These are phyloP conservation scores for Chironomus tepperi DNA, from an alignment of 1,140 invertebrate genomes.

Conservation along the genomic window DNA sequence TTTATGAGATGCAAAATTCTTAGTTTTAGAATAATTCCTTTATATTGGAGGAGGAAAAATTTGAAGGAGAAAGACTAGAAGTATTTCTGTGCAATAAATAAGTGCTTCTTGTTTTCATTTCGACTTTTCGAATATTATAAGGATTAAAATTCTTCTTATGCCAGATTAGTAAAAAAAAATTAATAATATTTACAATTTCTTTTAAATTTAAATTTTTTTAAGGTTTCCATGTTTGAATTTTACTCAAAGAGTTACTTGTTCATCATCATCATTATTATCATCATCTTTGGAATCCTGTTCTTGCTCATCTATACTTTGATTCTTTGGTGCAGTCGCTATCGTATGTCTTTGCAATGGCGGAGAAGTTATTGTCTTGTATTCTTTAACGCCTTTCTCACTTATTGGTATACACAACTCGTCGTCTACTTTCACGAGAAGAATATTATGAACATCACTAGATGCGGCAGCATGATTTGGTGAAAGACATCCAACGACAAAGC, in stretches of 20 bases:
- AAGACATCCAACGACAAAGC: conserved; percentile 85
- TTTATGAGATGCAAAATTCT: no score
- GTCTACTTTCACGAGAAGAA: conserved; percentile 85
- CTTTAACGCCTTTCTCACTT: conserved; percentile 75
- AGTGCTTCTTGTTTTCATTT: no score
- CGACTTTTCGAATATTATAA: not conserved
- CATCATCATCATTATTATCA: not conserved
- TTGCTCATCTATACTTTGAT: not conserved
- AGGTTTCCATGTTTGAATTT: no score
- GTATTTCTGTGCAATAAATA: no score
- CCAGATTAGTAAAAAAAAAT: not conserved
- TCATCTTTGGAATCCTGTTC: not conserved
- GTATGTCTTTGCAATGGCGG: not conserved
- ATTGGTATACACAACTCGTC: conserved; percentile 83
- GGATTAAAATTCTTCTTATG: not conserved
- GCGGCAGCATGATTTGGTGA: conserved; percentile 80
- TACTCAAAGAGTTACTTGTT: not conserved
- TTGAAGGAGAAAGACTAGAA: no score
- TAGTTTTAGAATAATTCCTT: no score
- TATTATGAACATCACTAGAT: conserved; percentile 80
- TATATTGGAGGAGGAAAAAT: no score
- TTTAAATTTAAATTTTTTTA: no score
- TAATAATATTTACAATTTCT: not conserved
- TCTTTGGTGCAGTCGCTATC: not conserved
- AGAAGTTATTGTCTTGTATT: conserved; percentile 40